Base-by-base conservation (phyloP, 2,113 vertebrate species). In the Heliornis fulica region DNA sequence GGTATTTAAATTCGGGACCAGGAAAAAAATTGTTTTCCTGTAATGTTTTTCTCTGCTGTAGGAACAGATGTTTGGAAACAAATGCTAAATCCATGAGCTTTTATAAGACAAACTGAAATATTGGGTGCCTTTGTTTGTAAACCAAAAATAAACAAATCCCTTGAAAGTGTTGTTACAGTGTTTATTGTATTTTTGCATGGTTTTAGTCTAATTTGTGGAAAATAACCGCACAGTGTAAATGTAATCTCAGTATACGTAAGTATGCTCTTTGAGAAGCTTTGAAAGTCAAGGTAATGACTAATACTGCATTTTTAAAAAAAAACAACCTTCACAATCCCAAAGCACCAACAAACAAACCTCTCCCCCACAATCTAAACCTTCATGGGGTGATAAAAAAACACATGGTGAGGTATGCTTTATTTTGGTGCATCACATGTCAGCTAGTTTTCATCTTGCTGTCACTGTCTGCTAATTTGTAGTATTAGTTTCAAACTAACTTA, bases 41-140 rank as follows among this genome's bases (percentile, higher is more conserved):
- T 82, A 71, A 85, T 91, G 54, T 83, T 90, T 87, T 96, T 95
- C 88, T 96, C 72, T 96, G 75, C 80, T 81, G 31, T 93, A 93
- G 93, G 90, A 95, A 93, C 76, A 95, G 93, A 95, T 92, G 81
- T 94, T 96, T 93, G 95, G 93, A 95, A 94, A 96, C 88, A 96
- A 97, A 96, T 97, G 97, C 90, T 97, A 95, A 97, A 96, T 97
- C 78, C 13, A 53, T 97, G 97, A 91, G 94, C 93, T 98, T 98
- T 98, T 98, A 96, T 97, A 98, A 98, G 87, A 96, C 94, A 97
- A 97, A 96, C 95, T 97, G 91, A 97, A 98, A 97, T 98, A 98
- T 98, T 98, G 97, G 98, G 98, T 99, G 99, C 98, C 99, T 99
- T 98, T 98, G 97, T 99, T 98, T 99, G 98, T 99, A 98, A 99